phyloP scores from a whole-genome alignment of 2,797 vertebrate genomes.

The Sylvia borin region DNA sequence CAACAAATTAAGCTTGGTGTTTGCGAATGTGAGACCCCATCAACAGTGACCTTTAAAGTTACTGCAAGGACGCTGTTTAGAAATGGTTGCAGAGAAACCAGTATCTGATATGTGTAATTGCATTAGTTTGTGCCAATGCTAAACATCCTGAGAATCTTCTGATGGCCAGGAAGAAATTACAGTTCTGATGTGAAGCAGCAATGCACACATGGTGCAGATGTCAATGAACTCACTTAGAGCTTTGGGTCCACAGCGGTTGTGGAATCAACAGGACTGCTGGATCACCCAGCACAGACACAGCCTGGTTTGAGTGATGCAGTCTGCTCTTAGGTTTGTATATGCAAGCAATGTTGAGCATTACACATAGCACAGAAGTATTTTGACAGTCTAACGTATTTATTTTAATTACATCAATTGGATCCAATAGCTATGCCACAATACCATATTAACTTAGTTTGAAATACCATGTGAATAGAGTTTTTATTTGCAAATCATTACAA shows the following conservation, averaged over 20 bases:
- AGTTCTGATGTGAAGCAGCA: neutral
- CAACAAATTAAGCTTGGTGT: conserved; percentile 49
- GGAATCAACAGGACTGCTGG: neutral
- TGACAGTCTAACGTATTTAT: neutral
- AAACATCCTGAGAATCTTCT: neutral
- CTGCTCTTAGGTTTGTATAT: neutral
- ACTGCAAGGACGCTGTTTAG: neutral
- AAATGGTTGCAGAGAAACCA: conserved; percentile 2
- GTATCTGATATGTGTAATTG: neutral
- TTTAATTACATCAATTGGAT: neutral
- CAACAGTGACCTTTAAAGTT: conserved; percentile 56
- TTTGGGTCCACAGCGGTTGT: accelerated
- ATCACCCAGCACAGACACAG: neutral
- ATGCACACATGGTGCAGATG: neutral
- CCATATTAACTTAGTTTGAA: neutral
- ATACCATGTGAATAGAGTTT: neutral
- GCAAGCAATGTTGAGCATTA: neutral
- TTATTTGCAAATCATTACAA: conserved; percentile 18
- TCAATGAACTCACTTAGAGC: neutral
- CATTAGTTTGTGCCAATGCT: neutral
- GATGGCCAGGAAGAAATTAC: neutral
- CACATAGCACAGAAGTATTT: neutral
- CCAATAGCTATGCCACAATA: neutral
- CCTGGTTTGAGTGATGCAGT: neutral
- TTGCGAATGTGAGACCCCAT: neutral